Percentiles rank a stretch among this genome's conserved stretches.
Conservation (phyloP, 2,888 invertebrate genomes). For the Arrhopalites spinosus region DNA sequence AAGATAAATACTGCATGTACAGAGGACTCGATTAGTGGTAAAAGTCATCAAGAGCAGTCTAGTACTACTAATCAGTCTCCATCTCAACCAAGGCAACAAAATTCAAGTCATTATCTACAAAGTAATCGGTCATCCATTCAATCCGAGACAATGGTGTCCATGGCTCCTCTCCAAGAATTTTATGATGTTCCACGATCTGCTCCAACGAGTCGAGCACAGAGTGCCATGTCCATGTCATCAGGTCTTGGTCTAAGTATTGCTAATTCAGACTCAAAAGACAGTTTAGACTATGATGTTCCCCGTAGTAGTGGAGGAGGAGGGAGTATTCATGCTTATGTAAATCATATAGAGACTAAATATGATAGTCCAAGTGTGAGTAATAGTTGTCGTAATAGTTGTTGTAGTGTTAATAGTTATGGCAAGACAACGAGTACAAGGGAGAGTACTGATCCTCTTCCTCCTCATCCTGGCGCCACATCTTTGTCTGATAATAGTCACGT, state of each 20-base stretch:
- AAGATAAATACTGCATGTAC: not conserved
- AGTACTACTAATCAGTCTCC: not conserved
- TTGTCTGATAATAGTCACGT: not conserved
- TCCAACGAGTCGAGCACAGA: conserved; percentile 44
- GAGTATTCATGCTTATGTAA: conserved; percentile 43
- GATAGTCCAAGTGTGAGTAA: conserved; percentile 25
- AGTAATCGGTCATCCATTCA: conserved; percentile 4
- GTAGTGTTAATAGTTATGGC: conserved; percentile 23
- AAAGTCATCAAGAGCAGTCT: not conserved
- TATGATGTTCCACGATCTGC: conserved; percentile 51
- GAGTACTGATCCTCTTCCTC: no score
- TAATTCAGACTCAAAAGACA: conserved; percentile 51
- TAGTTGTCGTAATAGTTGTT: conserved; percentile 16
- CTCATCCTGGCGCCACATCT: no score
- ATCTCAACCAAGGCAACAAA: not conserved
- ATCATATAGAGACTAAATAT: conserved; percentile 50
- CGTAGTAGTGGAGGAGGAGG: conserved; percentile 16
- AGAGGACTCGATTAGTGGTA: not conserved
- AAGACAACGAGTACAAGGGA: not conserved
- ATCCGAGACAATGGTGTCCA: not conserved
- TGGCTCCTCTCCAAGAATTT: conserved; percentile 36
- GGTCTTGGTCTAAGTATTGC: conserved; percentile 48
- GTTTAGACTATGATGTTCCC: conserved; percentile 49
- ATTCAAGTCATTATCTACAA: not conserved
- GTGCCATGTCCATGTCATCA: conserved; percentile 49